Evolutionary conservation across 1,140 invertebrate genomes (phyloP), one percentile per base, ranked within the genome.

Genomic region (Andrena cerasifolii): DNA sequence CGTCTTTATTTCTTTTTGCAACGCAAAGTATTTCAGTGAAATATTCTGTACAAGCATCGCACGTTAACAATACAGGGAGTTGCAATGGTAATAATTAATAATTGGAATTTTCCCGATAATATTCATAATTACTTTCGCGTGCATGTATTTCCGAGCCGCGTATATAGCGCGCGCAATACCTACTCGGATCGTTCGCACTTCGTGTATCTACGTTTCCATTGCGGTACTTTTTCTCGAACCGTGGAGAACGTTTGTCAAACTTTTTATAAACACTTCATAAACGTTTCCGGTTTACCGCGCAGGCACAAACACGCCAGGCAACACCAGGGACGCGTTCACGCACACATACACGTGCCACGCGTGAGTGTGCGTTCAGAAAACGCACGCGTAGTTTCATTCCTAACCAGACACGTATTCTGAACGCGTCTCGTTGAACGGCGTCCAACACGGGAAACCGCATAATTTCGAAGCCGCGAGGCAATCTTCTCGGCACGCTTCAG

Each of bases 371-470:
- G 31, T 6, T 21, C 54, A 3, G n/a, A 49, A 16, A 49, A 63
- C 79, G 66, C 80, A 82, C 63, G 80, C 79, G 80, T 70, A 31
- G 26, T 49, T 21, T 49, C 28, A 31, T 33, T 43, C 56, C 59
- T 36, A 14, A 24, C 24, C 12, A 56, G 6, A 14, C 36, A 24
- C 33, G 58, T 61, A 18, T 40, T 67, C n/a, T 6, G 21, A 54
- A 53, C 21, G 21, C 5, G 8, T 49, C 1, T 43, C 16, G 1
- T 3, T 14, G 3, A 0, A 2, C 10, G 14, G 0, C 24, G 10
- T 36, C 8, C 1, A 3, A 16, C 28, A 2, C 26, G 21, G 21
- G 21, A 49, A 68, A 76, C 31, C 36, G 53, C 43, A 45, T 24
- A 24, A 43, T 43, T 54, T 16, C 2, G 10, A 26, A 24, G 24